Conservation (phyloP, 2,888 invertebrate species). For the Mycalesis mineus region DNA sequence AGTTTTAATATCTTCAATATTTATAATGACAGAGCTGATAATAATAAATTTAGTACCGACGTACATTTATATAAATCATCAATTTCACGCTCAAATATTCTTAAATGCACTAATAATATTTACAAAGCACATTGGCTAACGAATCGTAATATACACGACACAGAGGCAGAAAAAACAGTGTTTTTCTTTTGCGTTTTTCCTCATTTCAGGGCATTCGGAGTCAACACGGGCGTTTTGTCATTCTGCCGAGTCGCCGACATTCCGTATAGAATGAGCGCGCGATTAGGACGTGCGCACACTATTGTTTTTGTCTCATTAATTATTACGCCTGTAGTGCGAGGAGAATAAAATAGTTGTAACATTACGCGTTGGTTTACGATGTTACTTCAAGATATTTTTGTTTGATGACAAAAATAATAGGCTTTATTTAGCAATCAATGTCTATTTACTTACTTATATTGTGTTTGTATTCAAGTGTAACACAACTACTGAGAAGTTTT, state of each 20-base stretch:
- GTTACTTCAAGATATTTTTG: too few species aligned
- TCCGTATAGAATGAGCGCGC: conserved; percentile 36
- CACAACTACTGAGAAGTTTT: too few species aligned
- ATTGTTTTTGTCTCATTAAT: neutral
- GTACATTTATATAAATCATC: neutral
- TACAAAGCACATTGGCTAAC: conserved; percentile 48
- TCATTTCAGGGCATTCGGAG: conserved; percentile 38
- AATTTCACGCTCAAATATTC: neutral
- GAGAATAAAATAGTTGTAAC: too few species aligned
- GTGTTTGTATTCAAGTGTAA: too few species aligned
- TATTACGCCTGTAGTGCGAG: neutral
- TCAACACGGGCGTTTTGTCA: conserved; percentile 40
- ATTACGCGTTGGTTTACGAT: too few species aligned
- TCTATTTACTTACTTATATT: too few species aligned
- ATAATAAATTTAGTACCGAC: too few species aligned
- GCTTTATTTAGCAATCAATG: too few species aligned
- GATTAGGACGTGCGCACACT: neutral
- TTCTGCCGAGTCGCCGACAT: conserved; percentile 1
- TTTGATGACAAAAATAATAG: too few species aligned
- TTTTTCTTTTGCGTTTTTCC: conserved; percentile 40
- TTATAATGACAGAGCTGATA: too few species aligned
- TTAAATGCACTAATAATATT: conserved; percentile 43
- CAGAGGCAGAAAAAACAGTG: conserved; percentile 28
- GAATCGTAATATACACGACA: conserved; percentile 46
- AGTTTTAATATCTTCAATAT: too few species aligned